phyloP scores from a whole-genome alignment of 2,888 invertebrate species.

The Caenorhabditis sinica region DNA sequence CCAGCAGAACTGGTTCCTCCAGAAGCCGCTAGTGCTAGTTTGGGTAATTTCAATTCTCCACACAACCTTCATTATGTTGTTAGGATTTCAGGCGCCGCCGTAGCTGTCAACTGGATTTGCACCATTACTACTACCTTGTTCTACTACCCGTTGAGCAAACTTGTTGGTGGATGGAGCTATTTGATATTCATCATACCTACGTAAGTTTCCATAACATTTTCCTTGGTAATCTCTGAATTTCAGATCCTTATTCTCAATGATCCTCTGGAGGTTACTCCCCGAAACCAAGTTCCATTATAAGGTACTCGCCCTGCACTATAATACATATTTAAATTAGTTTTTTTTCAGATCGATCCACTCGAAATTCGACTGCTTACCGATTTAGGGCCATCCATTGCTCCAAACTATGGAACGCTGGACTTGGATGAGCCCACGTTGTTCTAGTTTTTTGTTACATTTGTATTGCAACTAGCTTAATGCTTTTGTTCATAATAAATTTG shows the following conservation, averaged over 20 bases:
- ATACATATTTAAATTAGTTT: neutral
- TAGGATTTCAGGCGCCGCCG: conserved; percentile 69
- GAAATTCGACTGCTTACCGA: conserved; percentile 67
- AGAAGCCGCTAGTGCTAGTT: conserved; percentile 68
- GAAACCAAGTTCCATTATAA: conserved; percentile 74
- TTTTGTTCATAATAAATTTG: conserved; percentile 30
- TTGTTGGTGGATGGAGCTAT: conserved; percentile 80
- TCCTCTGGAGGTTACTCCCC: conserved; percentile 75
- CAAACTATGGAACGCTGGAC: conserved; percentile 67
- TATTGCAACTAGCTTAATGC: neutral
- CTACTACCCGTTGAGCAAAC: conserved; percentile 78
- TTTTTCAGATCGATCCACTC: conserved; percentile 57
- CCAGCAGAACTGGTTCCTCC: conserved; percentile 78
- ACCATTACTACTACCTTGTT: conserved; percentile 77
- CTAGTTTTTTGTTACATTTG: neutral
- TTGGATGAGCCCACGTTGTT: conserved; percentile 60
- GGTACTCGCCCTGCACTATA: neutral
- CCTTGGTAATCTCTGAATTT: neutral
- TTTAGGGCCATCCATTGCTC: conserved; percentile 62
- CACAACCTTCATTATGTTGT: too few species aligned
- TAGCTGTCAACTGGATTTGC: conserved; percentile 79
- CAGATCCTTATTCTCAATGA: conserved; percentile 71
- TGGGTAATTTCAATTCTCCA: too few species aligned
- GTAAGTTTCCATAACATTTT: conserved; percentile 31
- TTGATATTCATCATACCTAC: conserved; percentile 79